A percentile compares a stretch with the other conserved stretches of the same genome.
These are phyloP conservation scores for Prunella fulvescens DNA, from an alignment of 2,113 vertebrate genomes.

Conservation along the genomic window DNA sequence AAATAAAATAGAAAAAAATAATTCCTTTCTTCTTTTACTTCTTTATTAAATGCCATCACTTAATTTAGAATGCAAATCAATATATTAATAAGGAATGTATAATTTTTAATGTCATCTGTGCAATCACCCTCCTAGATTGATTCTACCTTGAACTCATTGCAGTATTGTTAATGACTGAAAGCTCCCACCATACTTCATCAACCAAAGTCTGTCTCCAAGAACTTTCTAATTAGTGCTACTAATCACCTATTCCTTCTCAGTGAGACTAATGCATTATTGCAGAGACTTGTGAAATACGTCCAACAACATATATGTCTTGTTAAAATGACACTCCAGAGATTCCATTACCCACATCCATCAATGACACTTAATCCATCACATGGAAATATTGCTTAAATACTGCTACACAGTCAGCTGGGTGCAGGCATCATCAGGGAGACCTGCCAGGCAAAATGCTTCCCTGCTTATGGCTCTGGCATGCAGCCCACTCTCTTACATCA, in stretches of 20 bases:
- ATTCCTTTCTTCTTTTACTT: background rate
- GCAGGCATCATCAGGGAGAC: background rate
- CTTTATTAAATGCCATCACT: slow-evolving; percentile 46
- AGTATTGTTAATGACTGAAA: slow-evolving; percentile 62
- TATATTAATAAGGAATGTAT: slow-evolving; percentile 45
- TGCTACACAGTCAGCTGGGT: slow-evolving; percentile 16
- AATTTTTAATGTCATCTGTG: slow-evolving; percentile 36
- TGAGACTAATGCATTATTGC: slow-evolving; percentile 55
- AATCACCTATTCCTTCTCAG: slow-evolving; percentile 69
- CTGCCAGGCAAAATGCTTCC: background rate
- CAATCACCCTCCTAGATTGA: slow-evolving; percentile 53
- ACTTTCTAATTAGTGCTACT: slow-evolving; percentile 75
- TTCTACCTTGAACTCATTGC: slow-evolving; percentile 57
- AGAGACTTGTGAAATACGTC: slow-evolving; percentile 62
- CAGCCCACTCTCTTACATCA: slow-evolving; percentile 39
- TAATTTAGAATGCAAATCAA: slow-evolving; percentile 65
- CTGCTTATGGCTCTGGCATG: background rate
- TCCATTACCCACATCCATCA: slow-evolving; percentile 64
- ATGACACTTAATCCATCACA: slow-evolving; percentile 66
- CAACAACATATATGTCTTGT: slow-evolving; percentile 67
- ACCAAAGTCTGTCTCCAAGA: slow-evolving; percentile 61
- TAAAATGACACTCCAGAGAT: slow-evolving; percentile 70
- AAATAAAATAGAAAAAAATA: slow-evolving; percentile 10
- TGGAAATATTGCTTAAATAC: slow-evolving; percentile 64
- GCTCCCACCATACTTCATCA: slow-evolving; percentile 47